These are phyloP conservation scores for Bruchidius siliquastri DNA, from an alignment of 2,888 invertebrate genomes.

Conservation along the genomic window DNA sequence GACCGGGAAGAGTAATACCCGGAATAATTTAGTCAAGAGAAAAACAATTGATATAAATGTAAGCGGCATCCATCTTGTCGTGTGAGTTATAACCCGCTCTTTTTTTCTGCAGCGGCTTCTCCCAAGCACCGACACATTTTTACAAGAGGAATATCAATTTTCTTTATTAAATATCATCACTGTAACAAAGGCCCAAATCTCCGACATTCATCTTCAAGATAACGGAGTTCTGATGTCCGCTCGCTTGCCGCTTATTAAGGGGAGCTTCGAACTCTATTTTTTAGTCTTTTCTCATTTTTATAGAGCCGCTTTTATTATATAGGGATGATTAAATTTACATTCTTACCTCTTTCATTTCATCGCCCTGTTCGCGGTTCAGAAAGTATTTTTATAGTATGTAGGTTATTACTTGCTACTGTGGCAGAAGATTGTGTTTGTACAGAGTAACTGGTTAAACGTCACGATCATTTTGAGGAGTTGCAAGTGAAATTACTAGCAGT, in stretches of 20 bases:
- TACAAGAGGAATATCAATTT: slow-evolving; percentile 36
- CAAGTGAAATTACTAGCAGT: too few species aligned
- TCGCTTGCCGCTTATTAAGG: slow-evolving; percentile 18
- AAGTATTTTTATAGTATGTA: too few species aligned
- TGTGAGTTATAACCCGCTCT: slow-evolving; percentile 26
- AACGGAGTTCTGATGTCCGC: slow-evolving; percentile 27
- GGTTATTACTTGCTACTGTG: too few species aligned
- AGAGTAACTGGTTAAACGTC: too few species aligned
- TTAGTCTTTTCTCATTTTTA: slow-evolving; percentile 10
- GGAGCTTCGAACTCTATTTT: slow-evolving; percentile 14
- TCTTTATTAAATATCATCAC: slow-evolving; percentile 38
- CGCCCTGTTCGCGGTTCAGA: too few species aligned
- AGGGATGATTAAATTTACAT: too few species aligned
- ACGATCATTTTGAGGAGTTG: too few species aligned
- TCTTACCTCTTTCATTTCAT: too few species aligned
- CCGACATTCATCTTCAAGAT: slow-evolving; percentile 32
- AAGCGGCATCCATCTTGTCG: slow-evolving; percentile 28
- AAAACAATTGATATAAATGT: slow-evolving; percentile 28
- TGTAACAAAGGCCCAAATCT: slow-evolving; percentile 33
- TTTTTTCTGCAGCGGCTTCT: slow-evolving; percentile 25
- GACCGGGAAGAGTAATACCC: slow-evolving; percentile 9
- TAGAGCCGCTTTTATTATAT: not conserved
- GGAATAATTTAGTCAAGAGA: slow-evolving; percentile 25
- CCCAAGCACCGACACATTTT: slow-evolving; percentile 31
- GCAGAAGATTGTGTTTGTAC: too few species aligned